Conservation (phyloP, 2,113 vertebrate genomes). For the Uria lomvia region DNA sequence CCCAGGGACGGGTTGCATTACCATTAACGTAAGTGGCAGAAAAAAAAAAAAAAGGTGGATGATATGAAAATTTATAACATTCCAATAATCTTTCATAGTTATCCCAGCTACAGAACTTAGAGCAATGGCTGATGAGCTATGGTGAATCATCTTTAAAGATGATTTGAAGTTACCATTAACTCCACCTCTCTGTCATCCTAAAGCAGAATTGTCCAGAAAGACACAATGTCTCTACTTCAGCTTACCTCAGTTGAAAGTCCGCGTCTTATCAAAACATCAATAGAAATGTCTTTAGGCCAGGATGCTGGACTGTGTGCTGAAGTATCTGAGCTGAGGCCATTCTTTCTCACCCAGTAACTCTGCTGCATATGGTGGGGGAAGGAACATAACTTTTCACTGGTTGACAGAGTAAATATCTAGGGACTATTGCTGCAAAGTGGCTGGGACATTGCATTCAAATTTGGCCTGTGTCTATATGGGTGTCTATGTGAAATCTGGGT, state of each 20-base stretch:
- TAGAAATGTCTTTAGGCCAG: background rate
- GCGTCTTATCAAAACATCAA: background rate
- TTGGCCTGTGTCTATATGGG: too few species aligned
- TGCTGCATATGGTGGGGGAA: background rate
- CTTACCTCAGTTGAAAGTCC: background rate
- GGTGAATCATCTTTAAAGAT: background rate
- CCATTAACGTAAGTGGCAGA: accelerated
- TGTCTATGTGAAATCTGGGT: background rate
- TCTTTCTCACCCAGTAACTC: background rate
- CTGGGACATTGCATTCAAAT: background rate
- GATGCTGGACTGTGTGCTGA: background rate
- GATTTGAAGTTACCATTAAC: background rate
- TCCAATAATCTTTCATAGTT: background rate
- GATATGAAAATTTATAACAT: background rate
- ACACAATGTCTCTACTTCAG: background rate
- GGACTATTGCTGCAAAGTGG: background rate
- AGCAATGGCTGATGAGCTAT: background rate
- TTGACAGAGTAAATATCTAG: background rate
- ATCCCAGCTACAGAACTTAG: background rate
- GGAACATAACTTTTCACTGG: background rate
- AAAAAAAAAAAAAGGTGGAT: background rate
- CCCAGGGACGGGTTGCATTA: accelerated
- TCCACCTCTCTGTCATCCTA: background rate
- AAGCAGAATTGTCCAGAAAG: background rate
- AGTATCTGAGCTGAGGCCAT: background rate